A percentile compares a stretch with the other conserved stretches of the same genome.
Conservation (phyloP, 2,888 invertebrate species). For the Apoda limacodes region DNA sequence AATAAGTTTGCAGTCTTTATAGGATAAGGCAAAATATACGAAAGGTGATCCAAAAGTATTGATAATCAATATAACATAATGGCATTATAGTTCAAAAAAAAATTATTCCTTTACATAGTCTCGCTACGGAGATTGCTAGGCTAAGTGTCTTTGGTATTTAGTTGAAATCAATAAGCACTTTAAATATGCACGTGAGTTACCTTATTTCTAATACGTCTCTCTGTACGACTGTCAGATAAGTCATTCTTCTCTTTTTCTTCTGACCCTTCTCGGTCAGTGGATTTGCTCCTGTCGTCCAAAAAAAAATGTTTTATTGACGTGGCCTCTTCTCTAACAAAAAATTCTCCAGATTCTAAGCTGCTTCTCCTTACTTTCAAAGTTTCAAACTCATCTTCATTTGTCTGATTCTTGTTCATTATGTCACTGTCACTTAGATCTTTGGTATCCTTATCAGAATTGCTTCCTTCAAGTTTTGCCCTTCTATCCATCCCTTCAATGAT, state of each 20-base stretch:
- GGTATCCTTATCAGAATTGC: conserved; percentile 15
- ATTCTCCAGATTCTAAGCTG: conserved; percentile 50
- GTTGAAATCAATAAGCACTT: too few species aligned
- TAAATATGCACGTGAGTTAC: too few species aligned
- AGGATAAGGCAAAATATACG: too few species aligned
- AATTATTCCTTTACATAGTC: too few species aligned
- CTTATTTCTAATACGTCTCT: conserved; percentile 76
- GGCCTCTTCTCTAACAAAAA: conserved; percentile 38
- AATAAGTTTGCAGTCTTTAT: too few species aligned
- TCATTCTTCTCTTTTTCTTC: conserved; percentile 65
- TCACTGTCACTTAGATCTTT: not conserved
- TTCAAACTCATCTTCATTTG: conserved; percentile 20
- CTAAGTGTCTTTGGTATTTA: too few species aligned
- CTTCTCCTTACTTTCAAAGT: conserved; percentile 40
- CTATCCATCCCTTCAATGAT: conserved; percentile 57
- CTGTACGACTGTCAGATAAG: conserved; percentile 66
- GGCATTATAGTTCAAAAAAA: conserved; percentile 1
- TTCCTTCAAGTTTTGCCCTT: conserved; percentile 46
- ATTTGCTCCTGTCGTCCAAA: conserved; percentile 66
- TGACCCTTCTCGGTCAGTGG: conserved; percentile 63
- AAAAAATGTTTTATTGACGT: conserved; percentile 66
- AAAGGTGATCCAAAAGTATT: too few species aligned
- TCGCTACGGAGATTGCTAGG: too few species aligned
- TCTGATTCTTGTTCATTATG: not conserved
- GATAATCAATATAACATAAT: too few species aligned